Evolutionary conservation across 2,113 vertebrate genomes (phyloP), one percentile per base, ranked within the genome.

Genomic region (Limnothrissa miodon): DNA sequence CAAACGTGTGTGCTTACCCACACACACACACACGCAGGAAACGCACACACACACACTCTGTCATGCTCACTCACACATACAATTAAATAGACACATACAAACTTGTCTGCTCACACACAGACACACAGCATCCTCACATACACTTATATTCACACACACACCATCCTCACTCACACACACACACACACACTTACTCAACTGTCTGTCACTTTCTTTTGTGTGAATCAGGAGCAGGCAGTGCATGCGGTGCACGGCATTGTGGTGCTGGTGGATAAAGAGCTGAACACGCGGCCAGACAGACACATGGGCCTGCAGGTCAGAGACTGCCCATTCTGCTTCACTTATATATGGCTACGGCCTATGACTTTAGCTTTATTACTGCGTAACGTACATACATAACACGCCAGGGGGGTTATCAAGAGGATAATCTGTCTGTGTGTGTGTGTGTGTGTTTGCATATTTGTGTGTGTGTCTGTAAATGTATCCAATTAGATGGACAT

Each of bases 261-360:
- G 85, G 89, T 96, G 88, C 85, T 99, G 88, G 94, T 95, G 0
- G 96, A 98, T 79, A 98, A 96, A 92, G 96, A 96, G 82, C 90
- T 89, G 0, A 88, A 85, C 4, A 25, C 91, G 15, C 95, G 93
- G 0, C 93, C 95, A 11, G 95, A 97, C 86, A 95, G 51, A 46
- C 89, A 96, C 48, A 92, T 94, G 0, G 96, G 95, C 9, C 45
- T 95, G 82, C 96, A 97, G 96, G 98, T 98, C 82, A 88, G 91
- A 36, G 46, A 85, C n/a, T 0, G 23, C 29, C 46, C 78, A 70
- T 53, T 21, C 81, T 59, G 39, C 29, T 51, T 36, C 25, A 82
- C n/a, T n/a, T 39, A 2, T 29, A 81, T 70, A 48, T 0, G n/a
- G 21, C 25, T 0, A 78, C 45, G 4, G 45, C 11, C 1, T n/a